Base-by-base conservation (phyloP, 1,140 invertebrate genomes). In the Gonioctena quinquepunctata region DNA sequence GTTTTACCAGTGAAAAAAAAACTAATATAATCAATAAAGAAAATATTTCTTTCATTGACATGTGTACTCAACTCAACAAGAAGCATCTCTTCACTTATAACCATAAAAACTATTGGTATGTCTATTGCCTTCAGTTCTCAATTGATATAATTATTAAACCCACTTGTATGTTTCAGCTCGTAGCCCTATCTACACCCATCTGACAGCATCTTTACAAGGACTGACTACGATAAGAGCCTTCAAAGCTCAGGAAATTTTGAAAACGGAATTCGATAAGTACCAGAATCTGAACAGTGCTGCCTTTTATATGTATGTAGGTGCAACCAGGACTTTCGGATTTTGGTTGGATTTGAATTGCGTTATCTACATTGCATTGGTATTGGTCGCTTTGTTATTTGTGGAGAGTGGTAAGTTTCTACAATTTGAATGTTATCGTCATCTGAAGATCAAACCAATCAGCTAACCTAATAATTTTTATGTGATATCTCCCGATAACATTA, bases 141-240 rank as follows among this genome's bases (percentile, higher is more conserved):
- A n/a, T n/a, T n/a, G n/a, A n/a, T n/a, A n/a, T n/a, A n/a, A n/a
- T n/a, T n/a, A n/a, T n/a, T n/a, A n/a, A n/a, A n/a, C n/a, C n/a
- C n/a, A n/a, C n/a, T n/a, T n/a, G n/a, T n/a, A n/a, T n/a, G n/a
- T 71, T 73, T 18, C 78, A 92, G 91, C 90, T 50, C 87, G 90
- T 48, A 92, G 90, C 83, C 94, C 94, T 0, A 90, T 96, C 11
- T 95, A 93, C 84, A 90, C 92, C 11, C 95, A 97, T 79, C 85
- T 98, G 61, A 94, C 92, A 81, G 91, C 94, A 21, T 92, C 95
- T 0, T 83, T 97, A 0, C 92, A 94, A 81, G 96, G 96, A 5
- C 85, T 98, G 27, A 88, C 92, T 0, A 97, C 95, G 0, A 96
- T 98, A 62, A 86, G 96, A 70, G 94, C 95, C 0, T 95, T 93